Conservation (phyloP, 1,140 invertebrate genomes). For the Ylistrum balloti region DNA sequence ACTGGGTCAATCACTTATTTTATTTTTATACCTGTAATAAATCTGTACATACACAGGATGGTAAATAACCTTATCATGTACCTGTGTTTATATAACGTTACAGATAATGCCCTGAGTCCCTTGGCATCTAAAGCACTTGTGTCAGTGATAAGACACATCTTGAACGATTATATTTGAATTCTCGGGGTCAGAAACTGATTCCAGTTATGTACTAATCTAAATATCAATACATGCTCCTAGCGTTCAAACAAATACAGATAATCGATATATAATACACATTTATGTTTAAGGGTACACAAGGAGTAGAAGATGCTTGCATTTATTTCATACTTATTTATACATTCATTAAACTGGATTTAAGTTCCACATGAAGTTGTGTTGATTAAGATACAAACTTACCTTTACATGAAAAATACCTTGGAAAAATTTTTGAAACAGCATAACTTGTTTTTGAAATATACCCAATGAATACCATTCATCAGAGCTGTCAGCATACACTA, state of each 20-base stretch:
- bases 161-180: background rate
- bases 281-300: too few species aligned
- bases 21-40: background rate
- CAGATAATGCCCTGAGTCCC: background rate
- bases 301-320: too few species aligned
- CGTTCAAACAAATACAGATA: background rate
- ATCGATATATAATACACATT: background rate
- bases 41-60: background rate
- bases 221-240: background rate
- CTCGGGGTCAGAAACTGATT: background rate
- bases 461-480: too few species aligned
- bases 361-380: too few species aligned
- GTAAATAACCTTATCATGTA: background rate
- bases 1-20: too few species aligned
- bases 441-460: background rate
- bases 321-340: too few species aligned
- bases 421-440: conserved; percentile 21
- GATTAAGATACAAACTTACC: background rate
- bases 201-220: background rate
- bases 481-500: background rate
- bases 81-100: background rate
- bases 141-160: background rate
- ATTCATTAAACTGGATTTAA: too few species aligned
- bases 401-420: conserved; percentile 15
- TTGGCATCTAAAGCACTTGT: background rate